Conservation (phyloP, 2,797 vertebrate species). For the Hoplostethus atlanticus region DNA sequence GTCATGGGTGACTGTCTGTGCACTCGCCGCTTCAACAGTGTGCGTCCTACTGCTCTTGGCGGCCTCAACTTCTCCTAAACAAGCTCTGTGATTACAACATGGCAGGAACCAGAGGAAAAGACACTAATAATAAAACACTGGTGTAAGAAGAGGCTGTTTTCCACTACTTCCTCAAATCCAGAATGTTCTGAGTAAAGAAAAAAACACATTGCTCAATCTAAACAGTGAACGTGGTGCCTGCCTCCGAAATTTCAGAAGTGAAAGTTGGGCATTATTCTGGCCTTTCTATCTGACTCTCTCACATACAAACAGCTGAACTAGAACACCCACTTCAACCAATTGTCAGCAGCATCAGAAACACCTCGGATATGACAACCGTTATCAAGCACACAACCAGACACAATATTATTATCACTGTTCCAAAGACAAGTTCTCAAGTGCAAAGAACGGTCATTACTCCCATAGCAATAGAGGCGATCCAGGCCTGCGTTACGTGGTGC, state of each 20-base stretch:
- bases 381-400: conserved; percentile 27
- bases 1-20: conserved; percentile 30
- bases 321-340: conserved; percentile 62
- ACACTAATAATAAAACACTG: conserved; percentile 20
- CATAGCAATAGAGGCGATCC: conserved; percentile 11
- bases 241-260: conserved; percentile 36
- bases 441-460: neutral
- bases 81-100: conserved; percentile 58
- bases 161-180: conserved; percentile 60
- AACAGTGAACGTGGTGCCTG: conserved; percentile 7
- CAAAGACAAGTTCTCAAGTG: conserved; percentile 30
- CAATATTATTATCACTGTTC: conserved; percentile 26
- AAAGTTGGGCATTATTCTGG: conserved; percentile 20
- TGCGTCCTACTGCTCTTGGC: conserved; percentile 12
- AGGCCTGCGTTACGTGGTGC: neutral
- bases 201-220: conserved; percentile 30
- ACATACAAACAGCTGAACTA: conserved; percentile 43
- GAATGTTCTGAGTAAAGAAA: conserved; percentile 17
- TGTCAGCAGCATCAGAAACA: conserved; percentile 48
- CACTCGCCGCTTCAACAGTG: conserved; percentile 22
- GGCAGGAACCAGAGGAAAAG: conserved; percentile 56
- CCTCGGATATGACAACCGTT: conserved; percentile 23
- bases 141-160: conserved; percentile 23
- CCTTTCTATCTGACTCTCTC: conserved; percentile 39
- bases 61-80: conserved; percentile 54